Percentiles rank a stretch among this genome's conserved stretches.
Conservation (phyloP, 2,888 invertebrate species). For the Lordiphosa andalusiaca region DNA sequence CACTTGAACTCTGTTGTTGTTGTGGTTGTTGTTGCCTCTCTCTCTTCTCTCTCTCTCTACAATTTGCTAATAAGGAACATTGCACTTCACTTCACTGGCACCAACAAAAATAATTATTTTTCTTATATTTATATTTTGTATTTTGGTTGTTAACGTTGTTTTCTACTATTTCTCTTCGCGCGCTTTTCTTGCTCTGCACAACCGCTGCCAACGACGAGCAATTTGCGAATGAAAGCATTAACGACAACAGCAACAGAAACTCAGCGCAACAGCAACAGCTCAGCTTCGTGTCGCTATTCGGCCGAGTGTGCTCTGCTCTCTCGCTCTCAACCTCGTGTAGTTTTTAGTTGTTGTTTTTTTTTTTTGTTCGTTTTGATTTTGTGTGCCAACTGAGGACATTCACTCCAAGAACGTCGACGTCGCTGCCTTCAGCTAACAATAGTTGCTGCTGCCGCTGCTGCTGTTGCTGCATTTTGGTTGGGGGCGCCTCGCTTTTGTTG, state of each 20-base stretch:
- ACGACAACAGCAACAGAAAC: slow-evolving; percentile 36
- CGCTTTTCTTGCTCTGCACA: slow-evolving; percentile 64
- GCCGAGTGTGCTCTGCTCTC: slow-evolving; percentile 9
- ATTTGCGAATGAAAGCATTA: slow-evolving; percentile 79
- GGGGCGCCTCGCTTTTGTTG: slow-evolving; percentile 46
- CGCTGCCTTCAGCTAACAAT: slow-evolving; percentile 62
- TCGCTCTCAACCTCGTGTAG: slow-evolving; percentile 6
- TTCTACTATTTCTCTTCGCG: slow-evolving; percentile 41
- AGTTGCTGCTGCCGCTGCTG: slow-evolving; percentile 60
- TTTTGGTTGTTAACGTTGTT: slow-evolving; percentile 36
- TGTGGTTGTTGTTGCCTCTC: slow-evolving; percentile 34
- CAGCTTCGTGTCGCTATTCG: slow-evolving; percentile 22
- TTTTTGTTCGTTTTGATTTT: slow-evolving; percentile 62
- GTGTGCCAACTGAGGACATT: slow-evolving; percentile 80
- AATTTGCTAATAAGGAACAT: slow-evolving; percentile 79
- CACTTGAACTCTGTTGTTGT: slow-evolving; percentile 64
- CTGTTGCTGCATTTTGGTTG: slow-evolving; percentile 28
- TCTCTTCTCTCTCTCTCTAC: slow-evolving; percentile 45
- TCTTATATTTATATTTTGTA: slow-evolving; percentile 11
- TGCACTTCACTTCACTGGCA: slow-evolving; percentile 65
- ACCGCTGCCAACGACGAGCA: slow-evolving; percentile 80
- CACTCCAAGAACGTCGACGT: slow-evolving; percentile 68
- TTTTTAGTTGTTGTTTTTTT: slow-evolving; percentile 35
- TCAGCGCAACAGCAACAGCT: slow-evolving; percentile 26
- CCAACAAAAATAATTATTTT: slow-evolving; percentile 49